phyloP scores from a whole-genome alignment of 92 coral and sea anemone species.

The Galaxea fascicularis region DNA sequence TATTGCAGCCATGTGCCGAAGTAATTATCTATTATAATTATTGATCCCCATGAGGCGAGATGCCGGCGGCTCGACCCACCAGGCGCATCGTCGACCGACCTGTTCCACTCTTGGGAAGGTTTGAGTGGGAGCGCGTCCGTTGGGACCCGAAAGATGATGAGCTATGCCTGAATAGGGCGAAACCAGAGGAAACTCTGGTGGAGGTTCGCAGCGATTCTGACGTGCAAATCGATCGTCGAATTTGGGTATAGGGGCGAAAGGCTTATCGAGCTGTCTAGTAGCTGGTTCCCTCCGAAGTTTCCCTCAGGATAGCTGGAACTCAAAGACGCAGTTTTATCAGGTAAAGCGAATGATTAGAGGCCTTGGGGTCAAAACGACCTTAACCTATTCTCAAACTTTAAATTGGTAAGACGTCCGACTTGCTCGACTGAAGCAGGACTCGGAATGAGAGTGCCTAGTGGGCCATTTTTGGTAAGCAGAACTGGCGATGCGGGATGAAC shows the following conservation, averaged over 20 bases:
- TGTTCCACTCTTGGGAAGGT: slow-evolving; percentile 34
- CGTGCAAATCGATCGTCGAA: slow-evolving; percentile 76
- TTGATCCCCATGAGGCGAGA: no score
- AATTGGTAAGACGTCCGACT: slow-evolving; percentile 68
- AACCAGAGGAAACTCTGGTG: slow-evolving; percentile 72
- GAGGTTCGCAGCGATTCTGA: slow-evolving; percentile 75
- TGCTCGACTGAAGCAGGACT: slow-evolving; percentile 68
- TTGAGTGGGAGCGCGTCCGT: slow-evolving; percentile 66
- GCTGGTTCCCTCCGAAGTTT: slow-evolving; percentile 73
- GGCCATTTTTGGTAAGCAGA: slow-evolving; percentile 84
- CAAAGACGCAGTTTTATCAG: slow-evolving; percentile 59
- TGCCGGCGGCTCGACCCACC: neutral
- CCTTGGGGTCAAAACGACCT: slow-evolving; percentile 52
- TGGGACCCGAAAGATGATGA: slow-evolving; percentile 76
- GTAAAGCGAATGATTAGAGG: slow-evolving; percentile 75
- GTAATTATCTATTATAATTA: no score
- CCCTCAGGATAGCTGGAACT: slow-evolving; percentile 79
- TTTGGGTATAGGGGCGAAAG: slow-evolving; percentile 85
- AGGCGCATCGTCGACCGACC: slow-evolving; percentile 75
- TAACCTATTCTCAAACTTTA: slow-evolving; percentile 70
- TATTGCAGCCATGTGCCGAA: no score
- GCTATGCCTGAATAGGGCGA: slow-evolving; percentile 63
- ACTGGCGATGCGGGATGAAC: slow-evolving; percentile 85
- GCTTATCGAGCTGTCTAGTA: slow-evolving; percentile 70
- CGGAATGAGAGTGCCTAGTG: slow-evolving; percentile 67